Evolutionary conservation across 35 echinoderm and acorn worm genomes (phyloP).

Genomic region (Hemicentrotus pulcherrimus): DNA sequence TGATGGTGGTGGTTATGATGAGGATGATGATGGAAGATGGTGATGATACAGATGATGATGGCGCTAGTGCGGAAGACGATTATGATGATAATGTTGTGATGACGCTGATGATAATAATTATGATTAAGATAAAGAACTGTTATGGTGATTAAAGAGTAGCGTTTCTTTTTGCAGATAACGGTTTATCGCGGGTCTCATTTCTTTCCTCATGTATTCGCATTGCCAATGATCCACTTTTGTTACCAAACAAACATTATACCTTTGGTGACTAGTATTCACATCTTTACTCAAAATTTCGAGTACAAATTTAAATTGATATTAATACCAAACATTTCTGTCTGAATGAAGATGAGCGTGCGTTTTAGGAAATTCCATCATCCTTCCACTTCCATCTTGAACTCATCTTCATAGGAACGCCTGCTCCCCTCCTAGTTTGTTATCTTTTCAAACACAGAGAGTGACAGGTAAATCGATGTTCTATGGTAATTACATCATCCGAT

Average conservation of each 20-base stretch:
- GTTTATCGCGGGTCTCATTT: too few relatives aligned
- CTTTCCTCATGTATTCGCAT: too few relatives aligned
- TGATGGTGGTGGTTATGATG: neutral
- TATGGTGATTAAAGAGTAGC: too few relatives aligned
- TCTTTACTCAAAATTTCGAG: too few relatives aligned
- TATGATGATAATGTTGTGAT: neutral
- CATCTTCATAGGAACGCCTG: neutral
- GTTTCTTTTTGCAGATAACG: too few relatives aligned
- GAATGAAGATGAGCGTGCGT: neutral
- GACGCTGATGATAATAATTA: neutral
- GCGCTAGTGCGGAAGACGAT: neutral
- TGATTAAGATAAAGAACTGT: neutral
- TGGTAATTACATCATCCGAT: slow-evolving; percentile 25
- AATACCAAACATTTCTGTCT: neutral
- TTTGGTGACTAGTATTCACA: too few relatives aligned
- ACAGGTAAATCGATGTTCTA: slow-evolving; percentile 29
- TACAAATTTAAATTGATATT: neutral
- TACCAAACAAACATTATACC: too few relatives aligned
- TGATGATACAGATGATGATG: neutral
- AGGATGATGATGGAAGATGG: neutral
- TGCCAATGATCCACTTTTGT: too few relatives aligned
- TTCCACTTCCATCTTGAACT: neutral
- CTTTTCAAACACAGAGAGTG: slow-evolving; percentile 26
- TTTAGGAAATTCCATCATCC: neutral
- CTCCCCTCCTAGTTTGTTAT: slow-evolving; percentile 13